Percentiles rank a stretch among this genome's conserved stretches.
phyloP scores from a whole-genome alignment of 2,113 vertebrate species.

The Misgurnus mizolepis region DNA sequence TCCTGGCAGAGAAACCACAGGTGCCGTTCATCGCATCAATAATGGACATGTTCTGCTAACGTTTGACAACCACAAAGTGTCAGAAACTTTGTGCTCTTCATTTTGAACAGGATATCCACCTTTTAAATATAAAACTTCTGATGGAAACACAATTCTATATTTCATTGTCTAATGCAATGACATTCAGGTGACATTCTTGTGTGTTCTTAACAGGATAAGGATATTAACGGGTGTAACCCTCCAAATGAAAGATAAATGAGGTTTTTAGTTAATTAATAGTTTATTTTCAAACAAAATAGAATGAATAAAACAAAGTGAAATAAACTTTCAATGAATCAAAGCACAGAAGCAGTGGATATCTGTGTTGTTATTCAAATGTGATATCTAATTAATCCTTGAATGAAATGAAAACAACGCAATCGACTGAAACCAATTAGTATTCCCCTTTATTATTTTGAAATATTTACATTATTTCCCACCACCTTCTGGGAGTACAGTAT shows the following conservation, averaged over 20 bases:
- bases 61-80: not conserved
- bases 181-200: not conserved
- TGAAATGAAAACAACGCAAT: constrained; percentile 33
- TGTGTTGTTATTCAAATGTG: constrained; percentile 16
- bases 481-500: not conserved
- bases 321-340: not conserved
- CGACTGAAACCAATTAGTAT: constrained; percentile 33
- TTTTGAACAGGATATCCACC: not conserved
- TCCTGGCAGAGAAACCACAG: not conserved
- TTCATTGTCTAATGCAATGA: too few relatives aligned
- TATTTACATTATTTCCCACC: constrained; percentile 19
- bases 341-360: constrained; percentile 19
- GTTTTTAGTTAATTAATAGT: not conserved
- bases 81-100: not conserved
- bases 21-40: not conserved
- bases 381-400: constrained; percentile 39
- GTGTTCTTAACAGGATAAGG: not conserved
- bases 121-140: not conserved
- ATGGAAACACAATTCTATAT: not conserved
- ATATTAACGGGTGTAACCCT: too few relatives aligned
- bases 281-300: not conserved
- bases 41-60: not conserved
- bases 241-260: not conserved
- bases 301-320: not conserved
- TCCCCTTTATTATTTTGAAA: constrained; percentile 11